Percentiles rank a stretch among this genome's conserved stretches.
Conservation (phyloP, 2,797 vertebrate species). For the Falco biarmicus region DNA sequence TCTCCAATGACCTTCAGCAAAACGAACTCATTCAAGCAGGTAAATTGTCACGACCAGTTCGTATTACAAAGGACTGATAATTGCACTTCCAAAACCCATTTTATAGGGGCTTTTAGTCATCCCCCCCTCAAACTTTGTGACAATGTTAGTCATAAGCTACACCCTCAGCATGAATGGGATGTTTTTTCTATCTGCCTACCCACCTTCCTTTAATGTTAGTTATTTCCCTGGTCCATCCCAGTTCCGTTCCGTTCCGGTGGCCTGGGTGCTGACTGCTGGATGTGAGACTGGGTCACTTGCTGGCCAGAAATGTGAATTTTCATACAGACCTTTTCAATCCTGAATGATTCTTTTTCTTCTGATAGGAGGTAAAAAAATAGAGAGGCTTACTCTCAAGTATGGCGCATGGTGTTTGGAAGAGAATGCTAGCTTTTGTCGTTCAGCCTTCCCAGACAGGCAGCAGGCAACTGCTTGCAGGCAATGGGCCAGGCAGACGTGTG, state of each 20-base stretch:
- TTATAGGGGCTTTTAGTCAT: slow-evolving; percentile 4
- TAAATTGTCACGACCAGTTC: background rate
- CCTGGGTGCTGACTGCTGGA: background rate
- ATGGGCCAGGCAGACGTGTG: background rate
- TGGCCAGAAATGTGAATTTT: background rate
- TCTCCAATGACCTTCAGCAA: background rate
- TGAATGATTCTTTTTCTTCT: background rate
- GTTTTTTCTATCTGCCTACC: background rate
- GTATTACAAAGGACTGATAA: background rate
- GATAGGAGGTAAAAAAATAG: background rate
- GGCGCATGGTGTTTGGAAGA: background rate
- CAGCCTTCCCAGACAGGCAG: background rate
- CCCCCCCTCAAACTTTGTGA: background rate
- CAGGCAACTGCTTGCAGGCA: background rate
- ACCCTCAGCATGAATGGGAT: background rate
- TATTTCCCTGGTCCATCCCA: background rate
- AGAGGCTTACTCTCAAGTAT: background rate
- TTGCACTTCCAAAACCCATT: background rate
- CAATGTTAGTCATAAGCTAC: slow-evolving; percentile 14
- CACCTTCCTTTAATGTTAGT: background rate
- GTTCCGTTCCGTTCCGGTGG: background rate
- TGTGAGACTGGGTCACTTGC: background rate
- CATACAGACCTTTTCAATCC: background rate
- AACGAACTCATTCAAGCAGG: background rate
- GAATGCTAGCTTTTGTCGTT: background rate